Conservation (phyloP, 2,797 vertebrate species). For the Aeoliscus strigatus region DNA sequence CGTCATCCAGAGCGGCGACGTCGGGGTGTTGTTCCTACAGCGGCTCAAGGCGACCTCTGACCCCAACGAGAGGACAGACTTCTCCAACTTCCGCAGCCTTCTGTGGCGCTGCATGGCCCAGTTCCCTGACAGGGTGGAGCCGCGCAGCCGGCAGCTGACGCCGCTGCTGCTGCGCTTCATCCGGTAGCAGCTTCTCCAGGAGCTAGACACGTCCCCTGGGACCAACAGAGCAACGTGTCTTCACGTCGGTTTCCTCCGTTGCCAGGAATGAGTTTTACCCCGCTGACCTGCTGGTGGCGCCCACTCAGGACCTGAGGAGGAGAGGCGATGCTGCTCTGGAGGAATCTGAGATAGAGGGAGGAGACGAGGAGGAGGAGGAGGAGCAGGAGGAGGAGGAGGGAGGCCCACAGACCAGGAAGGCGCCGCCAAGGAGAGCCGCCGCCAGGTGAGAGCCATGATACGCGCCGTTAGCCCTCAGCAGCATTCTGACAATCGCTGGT, state of each 20-base stretch:
- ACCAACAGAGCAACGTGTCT: too few species aligned
- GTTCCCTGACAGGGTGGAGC: conserved; percentile 88
- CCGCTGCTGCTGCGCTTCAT: conserved; percentile 92
- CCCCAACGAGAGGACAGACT: conserved; percentile 81
- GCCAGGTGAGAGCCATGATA: conserved; percentile 76
- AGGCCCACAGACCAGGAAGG: conserved; percentile 69
- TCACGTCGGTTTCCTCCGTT: too few species aligned
- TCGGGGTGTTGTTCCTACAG: conserved; percentile 78
- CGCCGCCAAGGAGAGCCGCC: conserved; percentile 57
- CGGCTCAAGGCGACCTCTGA: conserved; percentile 68
- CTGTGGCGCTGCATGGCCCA: conserved; percentile 88
- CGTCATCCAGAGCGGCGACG: conserved; percentile 69
- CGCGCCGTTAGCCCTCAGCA: too few species aligned
- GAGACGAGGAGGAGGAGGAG: conserved; percentile 60
- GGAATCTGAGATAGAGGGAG: conserved; percentile 56
- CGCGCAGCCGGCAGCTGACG: conserved; percentile 87
- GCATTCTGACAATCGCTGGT: too few species aligned
- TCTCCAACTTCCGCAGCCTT: conserved; percentile 88
- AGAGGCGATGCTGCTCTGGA: conserved; percentile 36
- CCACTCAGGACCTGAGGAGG: conserved; percentile 85
- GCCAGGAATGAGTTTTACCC: conserved; percentile 90
- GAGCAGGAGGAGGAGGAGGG: conserved; percentile 31
- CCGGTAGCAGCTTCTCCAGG: too few species aligned
- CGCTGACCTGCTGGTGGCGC: conserved; percentile 86
- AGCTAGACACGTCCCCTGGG: too few species aligned